Evolutionary conservation across 2,888 invertebrate species (phyloP), one percentile per base, ranked within the genome.

Genomic region (Sabatieria punctata): DNA sequence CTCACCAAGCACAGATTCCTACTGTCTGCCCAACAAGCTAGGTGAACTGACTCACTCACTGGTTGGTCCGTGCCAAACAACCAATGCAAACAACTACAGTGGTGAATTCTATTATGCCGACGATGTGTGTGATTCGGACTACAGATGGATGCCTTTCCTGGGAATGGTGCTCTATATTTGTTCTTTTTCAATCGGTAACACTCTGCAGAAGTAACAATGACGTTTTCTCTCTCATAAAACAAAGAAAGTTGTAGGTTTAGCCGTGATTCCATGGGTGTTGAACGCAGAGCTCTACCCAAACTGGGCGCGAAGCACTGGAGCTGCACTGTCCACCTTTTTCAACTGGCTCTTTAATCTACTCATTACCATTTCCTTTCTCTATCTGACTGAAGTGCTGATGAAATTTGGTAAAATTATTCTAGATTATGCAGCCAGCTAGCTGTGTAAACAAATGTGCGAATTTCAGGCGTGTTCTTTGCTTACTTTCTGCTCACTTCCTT

Each of bases 191-290:
- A 21, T 13, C 19, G 39, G 39, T 39, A 4, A 6, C 18, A n/a
- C n/a, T n/a, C n/a, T n/a, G n/a, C n/a, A n/a, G 30, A 30, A 30
- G 11, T 30, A 15, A 11, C 30, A 40, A 4, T 23, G 52, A 48
- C 4, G n/a, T 2, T 23, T 22, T 52, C 4, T 15, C 48, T 11
- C 3, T 30, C 2, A 24, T 26, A 13, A 23, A 2, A 21, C 15
- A 43, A 39, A 4, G 25, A 24, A 13, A 24, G 39, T 55, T 60
- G 21, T 50, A 71, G 73, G 73, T 33, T 68, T 72, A 60, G 73
- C 72, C 4, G 71, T 72, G 2, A 72, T 73, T 67, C 73, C 73
- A 1, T 74, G 73, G 74, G 72, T 73, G 4, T 66, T 73, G 44
- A 74, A 73, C 57, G 69, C 73, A 2, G 73, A 74, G 57, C 72